Evolutionary conservation across 2,888 invertebrate genomes (phyloP), one percentile per base, ranked within the genome.

Genomic region (Chironomus riparius): DNA sequence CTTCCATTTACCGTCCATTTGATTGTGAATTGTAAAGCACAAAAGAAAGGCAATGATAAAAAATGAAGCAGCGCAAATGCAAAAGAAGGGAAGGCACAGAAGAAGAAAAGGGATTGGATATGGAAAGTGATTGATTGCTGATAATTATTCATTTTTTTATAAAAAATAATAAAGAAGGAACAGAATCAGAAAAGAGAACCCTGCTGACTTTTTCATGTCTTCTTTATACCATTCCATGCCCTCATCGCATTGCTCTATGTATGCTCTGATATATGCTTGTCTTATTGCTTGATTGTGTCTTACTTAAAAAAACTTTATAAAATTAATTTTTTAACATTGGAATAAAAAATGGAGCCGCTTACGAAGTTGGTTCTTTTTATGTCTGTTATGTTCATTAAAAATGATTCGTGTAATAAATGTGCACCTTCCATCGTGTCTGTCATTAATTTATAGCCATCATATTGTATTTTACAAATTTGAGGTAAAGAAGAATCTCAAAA

Each of bases 321-420:
- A 4, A 28, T 15, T 50, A 13, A 13, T 50, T 10, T 50, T 2
- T 56, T n/a, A n/a, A n/a, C n/a, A 38, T 56, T 56, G 56, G 56
- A 65, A 22, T 21, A 13, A 65, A 65, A 65, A 65, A 65, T 65
- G 65, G 65, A 65, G 65, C 65, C 21, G 21, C 56, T 56, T 56
- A 15, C 18, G n/a, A 15, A 15, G 18, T 50, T 50, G 12, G 6
- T 13, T 65, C 21, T 21, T 65, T 65, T 65, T 21, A 65, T 65
- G 21, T 24, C 24, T 24, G 65, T 65, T 24, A 22, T 65, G 65
- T 65, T 65, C 65, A 65, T 65, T 65, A 65, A 65, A 50, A 50
- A 50, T 71, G 72, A 72, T 72, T 56, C 56, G 7, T 72, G 62
- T 72, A 72, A 72, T 62, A 72, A 72, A 72, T 71, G 71, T 72